Percentiles rank a stretch among this genome's conserved stretches.
phyloP scores from a whole-genome alignment of 2,797 vertebrate species.

The Sebastolobus alascanus region DNA sequence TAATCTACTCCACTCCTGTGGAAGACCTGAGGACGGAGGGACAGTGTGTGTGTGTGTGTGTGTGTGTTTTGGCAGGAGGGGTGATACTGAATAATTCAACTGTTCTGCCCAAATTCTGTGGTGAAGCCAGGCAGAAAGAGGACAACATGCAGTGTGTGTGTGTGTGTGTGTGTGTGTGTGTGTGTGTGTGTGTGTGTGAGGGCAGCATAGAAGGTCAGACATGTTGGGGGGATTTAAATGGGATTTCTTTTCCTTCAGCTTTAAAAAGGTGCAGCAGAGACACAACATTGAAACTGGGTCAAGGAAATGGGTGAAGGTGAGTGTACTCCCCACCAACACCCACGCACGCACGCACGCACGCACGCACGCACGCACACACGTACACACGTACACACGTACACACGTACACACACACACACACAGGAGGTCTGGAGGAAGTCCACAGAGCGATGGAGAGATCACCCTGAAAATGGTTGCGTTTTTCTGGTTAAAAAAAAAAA shows the following conservation, averaged over 20 bases:
- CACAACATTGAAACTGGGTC: conserved; percentile 73
- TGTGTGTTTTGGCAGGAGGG: conserved; percentile 45
- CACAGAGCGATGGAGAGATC: conserved; percentile 18
- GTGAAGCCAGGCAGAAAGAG: conserved; percentile 80
- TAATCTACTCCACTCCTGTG: conserved; percentile 20
- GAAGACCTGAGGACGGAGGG: conserved; percentile 27
- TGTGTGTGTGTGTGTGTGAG: conserved; percentile 41
- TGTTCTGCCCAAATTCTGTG: conserved; percentile 76
- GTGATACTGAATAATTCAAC: conserved; percentile 83
- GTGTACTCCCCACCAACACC: conserved; percentile 25
- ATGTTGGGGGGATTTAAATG: conserved; percentile 65
- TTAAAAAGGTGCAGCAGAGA: conserved; percentile 58
- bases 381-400: conserved; percentile 17
- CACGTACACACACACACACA: conserved; percentile 10
- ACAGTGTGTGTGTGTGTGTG: conserved; percentile 8
- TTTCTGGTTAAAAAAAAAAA: background rate
- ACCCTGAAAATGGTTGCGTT: conserved; percentile 1
- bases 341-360: conserved; percentile 22
- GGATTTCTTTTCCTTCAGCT: conserved; percentile 62
- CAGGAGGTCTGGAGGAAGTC: conserved; percentile 20
- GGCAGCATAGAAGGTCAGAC: conserved; percentile 65
- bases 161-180: conserved; percentile 37
- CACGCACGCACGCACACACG: conserved; percentile 16
- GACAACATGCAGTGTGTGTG: conserved; percentile 66
- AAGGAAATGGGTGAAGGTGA: conserved; percentile 77